Conservation (phyloP, 2,797 vertebrate species). For the Echiichthys vipera region DNA sequence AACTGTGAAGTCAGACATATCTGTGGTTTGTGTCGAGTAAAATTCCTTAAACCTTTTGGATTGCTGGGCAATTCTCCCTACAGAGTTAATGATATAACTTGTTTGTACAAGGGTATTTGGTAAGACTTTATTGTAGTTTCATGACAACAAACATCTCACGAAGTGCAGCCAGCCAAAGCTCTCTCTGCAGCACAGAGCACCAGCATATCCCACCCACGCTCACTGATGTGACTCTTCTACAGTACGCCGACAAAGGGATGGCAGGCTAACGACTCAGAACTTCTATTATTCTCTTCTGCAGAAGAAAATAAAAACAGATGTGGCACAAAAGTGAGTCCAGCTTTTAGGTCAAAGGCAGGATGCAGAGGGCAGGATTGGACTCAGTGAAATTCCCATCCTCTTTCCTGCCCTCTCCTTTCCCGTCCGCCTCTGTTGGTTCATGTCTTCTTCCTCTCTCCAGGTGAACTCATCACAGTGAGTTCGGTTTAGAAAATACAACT, state of each 20-base stretch:
- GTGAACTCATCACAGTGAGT: constrained; percentile 20
- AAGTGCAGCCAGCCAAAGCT: constrained; percentile 36
- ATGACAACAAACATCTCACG: constrained; percentile 54
- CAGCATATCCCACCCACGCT: constrained; percentile 46
- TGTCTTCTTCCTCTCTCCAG: constrained; percentile 10
- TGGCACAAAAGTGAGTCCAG: constrained; percentile 36
- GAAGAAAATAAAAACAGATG: constrained; percentile 72
- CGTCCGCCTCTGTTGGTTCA: constrained; percentile 4
- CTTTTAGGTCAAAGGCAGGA: constrained; percentile 45
- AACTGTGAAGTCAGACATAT: constrained; percentile 11
- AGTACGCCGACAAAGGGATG: constrained; percentile 50
- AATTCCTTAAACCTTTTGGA: neutral
- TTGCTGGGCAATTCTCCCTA: constrained; percentile 2
- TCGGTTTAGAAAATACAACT: constrained; percentile 49
- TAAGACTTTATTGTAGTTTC: constrained; percentile 40
- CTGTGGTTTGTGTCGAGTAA: constrained; percentile 15
- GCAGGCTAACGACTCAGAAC: constrained; percentile 50
- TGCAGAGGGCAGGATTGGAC: constrained; percentile 22
- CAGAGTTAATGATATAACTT: constrained; percentile 20
- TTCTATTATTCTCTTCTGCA: constrained; percentile 56
- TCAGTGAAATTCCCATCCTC: constrained; percentile 14
- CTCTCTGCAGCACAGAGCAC: constrained; percentile 45
- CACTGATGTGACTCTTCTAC: constrained; percentile 49
- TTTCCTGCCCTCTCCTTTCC: neutral
- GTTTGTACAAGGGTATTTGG: constrained; percentile 10